phyloP scores from a whole-genome alignment of 2,113 vertebrate genomes.

The Lanius collurio region DNA sequence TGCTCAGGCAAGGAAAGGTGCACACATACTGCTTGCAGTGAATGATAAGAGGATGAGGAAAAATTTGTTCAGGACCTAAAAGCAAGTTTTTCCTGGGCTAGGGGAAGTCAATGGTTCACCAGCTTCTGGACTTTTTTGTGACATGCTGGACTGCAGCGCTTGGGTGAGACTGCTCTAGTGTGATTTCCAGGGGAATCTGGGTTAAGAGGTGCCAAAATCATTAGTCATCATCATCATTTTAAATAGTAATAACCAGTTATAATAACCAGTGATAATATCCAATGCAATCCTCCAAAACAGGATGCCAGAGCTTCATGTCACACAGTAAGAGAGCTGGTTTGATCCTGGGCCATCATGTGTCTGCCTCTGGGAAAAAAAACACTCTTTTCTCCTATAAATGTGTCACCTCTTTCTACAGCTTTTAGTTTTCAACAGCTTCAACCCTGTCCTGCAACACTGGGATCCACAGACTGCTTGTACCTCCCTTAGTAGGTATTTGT shows the following conservation, averaged over 20 bases:
- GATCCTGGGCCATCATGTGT: neutral
- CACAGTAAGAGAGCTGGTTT: neutral
- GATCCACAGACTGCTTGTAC: neutral
- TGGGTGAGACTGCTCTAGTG: neutral
- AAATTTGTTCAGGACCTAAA: neutral
- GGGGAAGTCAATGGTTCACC: neutral
- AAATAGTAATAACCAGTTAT: neutral
- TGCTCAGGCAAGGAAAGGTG: neutral
- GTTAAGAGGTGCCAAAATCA: neutral
- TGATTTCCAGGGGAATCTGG: neutral
- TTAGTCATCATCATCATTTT: neutral
- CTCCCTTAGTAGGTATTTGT: neutral
- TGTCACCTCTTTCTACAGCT: neutral
- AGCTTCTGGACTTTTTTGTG: neutral
- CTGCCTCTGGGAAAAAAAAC: neutral
- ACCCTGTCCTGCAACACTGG: neutral
- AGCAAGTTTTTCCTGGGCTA: neutral
- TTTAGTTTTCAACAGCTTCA: neutral
- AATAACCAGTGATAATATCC: neutral
- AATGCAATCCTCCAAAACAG: neutral
- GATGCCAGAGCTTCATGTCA: neutral
- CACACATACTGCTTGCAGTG: neutral
- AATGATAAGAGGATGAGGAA: neutral
- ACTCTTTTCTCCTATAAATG: neutral
- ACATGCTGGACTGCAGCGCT: rapidly evolving